Base-by-base conservation (phyloP, 2,888 invertebrate genomes). In the Drosophila neoperkinsi region DNA sequence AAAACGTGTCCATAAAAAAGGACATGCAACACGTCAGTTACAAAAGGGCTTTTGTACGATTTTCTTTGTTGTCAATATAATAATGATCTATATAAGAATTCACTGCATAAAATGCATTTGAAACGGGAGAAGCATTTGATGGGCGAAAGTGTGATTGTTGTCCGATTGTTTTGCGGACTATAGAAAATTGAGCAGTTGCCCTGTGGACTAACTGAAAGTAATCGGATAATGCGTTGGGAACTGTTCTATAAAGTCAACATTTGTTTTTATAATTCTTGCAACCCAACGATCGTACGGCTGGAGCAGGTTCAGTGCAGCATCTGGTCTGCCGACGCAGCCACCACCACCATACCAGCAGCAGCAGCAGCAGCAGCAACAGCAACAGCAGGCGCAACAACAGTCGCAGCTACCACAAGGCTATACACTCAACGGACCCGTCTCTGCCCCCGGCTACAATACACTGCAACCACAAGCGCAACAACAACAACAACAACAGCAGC, bases 241-340 rank as follows among this genome's bases (percentile, higher is more conserved):
- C 80, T 51, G 70, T 56, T 87, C 84, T 90, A 89, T 92, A 92
- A 92, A 92, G 73, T 91, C 83, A 83, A 84, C 65, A 84, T 87
- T 75, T 84, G 72, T 85, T 84, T 78, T 66, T 81, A 6, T 77
- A 68, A 72, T 82, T 77, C 41, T 85, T 85, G 88, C 90, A 85
- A 91, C 90, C 91, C 87, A 93, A 93, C 93, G 86, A 93, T 96
- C 96, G 94, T 96, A 96, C 94, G 95, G 93, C 79, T 93, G 93
- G 93, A 93, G 92, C 84, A 93, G 93, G 82, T 93, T 93, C 82
- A 93, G 91, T 74, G 91, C 93, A 85, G 93, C 92, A 59, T 91
- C 93, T 62, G 92, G 91, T 74, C 94, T 94, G 90, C 94, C 94
- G 75, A 94, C 94, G 72, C 94, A 94, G 81, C 94, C 94, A 67